phyloP scores from a whole-genome alignment of 2,888 invertebrate species.

The Dolichomitus sp. region DNA sequence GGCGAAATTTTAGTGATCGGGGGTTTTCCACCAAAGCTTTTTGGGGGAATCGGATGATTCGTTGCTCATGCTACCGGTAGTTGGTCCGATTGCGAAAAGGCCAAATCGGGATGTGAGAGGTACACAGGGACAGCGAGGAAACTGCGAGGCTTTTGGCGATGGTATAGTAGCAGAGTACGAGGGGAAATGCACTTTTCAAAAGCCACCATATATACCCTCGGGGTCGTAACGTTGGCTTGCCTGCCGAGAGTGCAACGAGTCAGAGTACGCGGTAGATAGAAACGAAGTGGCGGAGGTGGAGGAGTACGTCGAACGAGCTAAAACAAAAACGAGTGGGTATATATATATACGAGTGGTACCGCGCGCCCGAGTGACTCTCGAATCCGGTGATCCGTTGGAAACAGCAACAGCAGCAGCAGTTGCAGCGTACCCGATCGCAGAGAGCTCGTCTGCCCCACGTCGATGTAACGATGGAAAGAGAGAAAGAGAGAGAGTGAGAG shows the following conservation, averaged over 20 bases:
- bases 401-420: constrained; percentile 41
- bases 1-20: constrained; percentile 27
- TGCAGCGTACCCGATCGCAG: constrained; percentile 14
- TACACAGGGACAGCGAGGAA: constrained; percentile 19
- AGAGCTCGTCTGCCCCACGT: constrained; percentile 47
- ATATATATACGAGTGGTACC: neutral
- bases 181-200: constrained; percentile 57
- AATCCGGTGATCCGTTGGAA: constrained; percentile 57
- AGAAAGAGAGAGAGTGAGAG: neutral
- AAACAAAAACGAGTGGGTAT: constrained; percentile 60
- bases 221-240: constrained; percentile 36
- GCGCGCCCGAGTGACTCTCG: constrained; percentile 59
- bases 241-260: constrained; percentile 8
- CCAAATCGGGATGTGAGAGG: constrained; percentile 50
- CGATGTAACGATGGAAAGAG: constrained; percentile 50
- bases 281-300: constrained; percentile 55
- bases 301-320: constrained; percentile 49
- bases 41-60: constrained; percentile 32
- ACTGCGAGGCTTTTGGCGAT: constrained; percentile 23
- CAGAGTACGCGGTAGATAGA: constrained; percentile 15
- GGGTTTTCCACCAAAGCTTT: constrained; percentile 30
- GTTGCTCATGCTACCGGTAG: neutral
- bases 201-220: constrained; percentile 44
- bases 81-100: constrained; percentile 44
- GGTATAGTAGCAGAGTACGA: constrained; percentile 10